A percentile compares a stretch with the other conserved stretches of the same genome.
Conservation (phyloP, 2,113 vertebrate genomes). For the Formicarius rufipectus region DNA sequence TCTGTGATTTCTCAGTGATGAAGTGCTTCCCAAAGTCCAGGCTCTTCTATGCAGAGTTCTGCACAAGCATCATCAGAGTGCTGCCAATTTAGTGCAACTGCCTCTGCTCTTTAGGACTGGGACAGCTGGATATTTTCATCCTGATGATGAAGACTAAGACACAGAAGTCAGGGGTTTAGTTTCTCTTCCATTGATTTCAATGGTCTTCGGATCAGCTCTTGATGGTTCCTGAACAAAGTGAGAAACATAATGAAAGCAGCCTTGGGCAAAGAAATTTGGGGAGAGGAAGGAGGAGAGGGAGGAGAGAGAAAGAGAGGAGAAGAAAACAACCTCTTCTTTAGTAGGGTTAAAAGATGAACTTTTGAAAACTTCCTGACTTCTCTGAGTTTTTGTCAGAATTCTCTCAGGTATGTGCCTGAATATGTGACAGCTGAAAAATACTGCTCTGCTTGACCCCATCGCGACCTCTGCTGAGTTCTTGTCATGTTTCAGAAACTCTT, state of each 20-base stretch:
- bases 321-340: not conserved
- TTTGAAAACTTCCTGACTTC: not conserved
- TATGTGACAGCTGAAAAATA: not conserved
- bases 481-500: not conserved
- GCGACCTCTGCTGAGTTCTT: not conserved
- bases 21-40: not conserved
- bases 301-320: not conserved
- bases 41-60: accelerated
- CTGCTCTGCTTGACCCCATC: not conserved
- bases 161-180: not conserved
- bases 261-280: not conserved
- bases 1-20: not conserved
- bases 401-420: not conserved
- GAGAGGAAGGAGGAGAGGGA: not conserved
- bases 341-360: not conserved
- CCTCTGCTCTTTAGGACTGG: not conserved
- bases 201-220: not conserved
- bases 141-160: not conserved
- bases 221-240: not conserved
- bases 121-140: not conserved
- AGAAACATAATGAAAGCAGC: not conserved
- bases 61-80: not conserved
- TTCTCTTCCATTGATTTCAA: not conserved
- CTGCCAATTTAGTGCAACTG: not conserved
- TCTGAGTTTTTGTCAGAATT: not conserved